A percentile compares a stretch with the other conserved stretches of the same genome.
Evolutionary conservation across 2,888 invertebrate genomes (phyloP).

Genomic region (Agrypnus murinus): DNA sequence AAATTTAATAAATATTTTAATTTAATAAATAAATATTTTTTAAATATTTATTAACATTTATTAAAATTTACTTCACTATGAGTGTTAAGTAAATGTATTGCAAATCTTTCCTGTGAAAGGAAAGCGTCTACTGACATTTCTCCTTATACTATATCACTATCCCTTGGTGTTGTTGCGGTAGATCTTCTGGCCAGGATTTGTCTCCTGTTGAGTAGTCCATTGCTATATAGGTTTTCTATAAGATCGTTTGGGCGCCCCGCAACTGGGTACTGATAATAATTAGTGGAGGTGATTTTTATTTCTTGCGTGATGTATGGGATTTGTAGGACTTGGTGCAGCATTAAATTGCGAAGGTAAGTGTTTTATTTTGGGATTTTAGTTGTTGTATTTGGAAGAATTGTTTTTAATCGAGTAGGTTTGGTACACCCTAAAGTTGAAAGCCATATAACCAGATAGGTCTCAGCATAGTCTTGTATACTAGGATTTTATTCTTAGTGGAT

Average conservation of each 20-base stretch:
- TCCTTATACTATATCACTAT: too few relatives aligned
- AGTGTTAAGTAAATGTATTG: not conserved
- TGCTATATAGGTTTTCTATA: too few relatives aligned
- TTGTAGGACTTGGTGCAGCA: not conserved
- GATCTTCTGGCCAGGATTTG: not conserved
- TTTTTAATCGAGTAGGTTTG: not conserved
- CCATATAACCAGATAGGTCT: not conserved
- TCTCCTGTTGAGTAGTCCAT: not conserved
- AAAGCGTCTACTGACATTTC: not conserved
- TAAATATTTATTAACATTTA: too few relatives aligned
- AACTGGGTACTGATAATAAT: not conserved
- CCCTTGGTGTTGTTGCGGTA: not conserved
- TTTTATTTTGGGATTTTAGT: not conserved
- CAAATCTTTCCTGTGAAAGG: not conserved
- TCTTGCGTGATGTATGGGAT: not conserved
- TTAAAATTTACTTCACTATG: not conserved
- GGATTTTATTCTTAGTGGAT: conserved; percentile 1
- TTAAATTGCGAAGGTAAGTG: not conserved
- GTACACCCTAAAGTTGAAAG: not conserved
- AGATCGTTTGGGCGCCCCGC: not conserved
- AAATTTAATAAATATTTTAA: too few relatives aligned
- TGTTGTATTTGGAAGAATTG: too few relatives aligned
- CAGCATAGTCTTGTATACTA: not conserved
- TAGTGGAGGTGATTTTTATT: not conserved
- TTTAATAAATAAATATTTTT: too few relatives aligned